phyloP scores from a whole-genome alignment of 2,113 vertebrate genomes.

The Tachuris rubrigastra region DNA sequence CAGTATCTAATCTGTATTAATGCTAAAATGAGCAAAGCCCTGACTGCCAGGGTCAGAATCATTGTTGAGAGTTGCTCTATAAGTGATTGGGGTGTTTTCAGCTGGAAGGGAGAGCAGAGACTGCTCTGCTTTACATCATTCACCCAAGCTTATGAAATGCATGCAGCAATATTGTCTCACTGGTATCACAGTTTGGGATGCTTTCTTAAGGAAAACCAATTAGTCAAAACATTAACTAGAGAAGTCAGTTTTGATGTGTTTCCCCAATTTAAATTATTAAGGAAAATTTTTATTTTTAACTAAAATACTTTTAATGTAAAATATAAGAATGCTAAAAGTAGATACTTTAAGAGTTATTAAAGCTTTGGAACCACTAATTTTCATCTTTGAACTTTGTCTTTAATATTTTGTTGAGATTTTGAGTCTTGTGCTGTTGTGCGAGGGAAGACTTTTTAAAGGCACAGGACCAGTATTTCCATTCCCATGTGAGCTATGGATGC shows the following conservation, averaged over 20 bases:
- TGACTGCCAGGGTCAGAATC: background rate
- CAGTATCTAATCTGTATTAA: background rate
- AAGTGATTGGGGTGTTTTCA: background rate
- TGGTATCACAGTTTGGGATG: background rate
- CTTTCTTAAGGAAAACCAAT: background rate
- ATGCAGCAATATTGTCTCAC: background rate
- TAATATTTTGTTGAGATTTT: background rate
- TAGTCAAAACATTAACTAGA: background rate
- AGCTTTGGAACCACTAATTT: background rate
- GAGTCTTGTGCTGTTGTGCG: background rate
- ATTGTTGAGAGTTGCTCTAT: background rate
- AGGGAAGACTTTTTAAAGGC: background rate
- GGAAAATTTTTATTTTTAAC: background rate
- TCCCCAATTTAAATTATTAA: background rate
- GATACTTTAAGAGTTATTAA: background rate
- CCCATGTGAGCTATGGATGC: background rate
- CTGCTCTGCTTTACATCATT: background rate
- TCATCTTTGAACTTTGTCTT: background rate
- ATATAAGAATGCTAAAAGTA: background rate
- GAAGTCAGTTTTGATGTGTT: background rate
- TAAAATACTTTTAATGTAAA: background rate
- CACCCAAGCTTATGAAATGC: background rate
- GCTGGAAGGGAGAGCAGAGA: background rate
- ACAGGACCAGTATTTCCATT: background rate
- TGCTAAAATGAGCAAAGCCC: background rate